Evolutionary conservation across 2,113 vertebrate species (phyloP).

Genomic region (Nansenia antarctica): DNA sequence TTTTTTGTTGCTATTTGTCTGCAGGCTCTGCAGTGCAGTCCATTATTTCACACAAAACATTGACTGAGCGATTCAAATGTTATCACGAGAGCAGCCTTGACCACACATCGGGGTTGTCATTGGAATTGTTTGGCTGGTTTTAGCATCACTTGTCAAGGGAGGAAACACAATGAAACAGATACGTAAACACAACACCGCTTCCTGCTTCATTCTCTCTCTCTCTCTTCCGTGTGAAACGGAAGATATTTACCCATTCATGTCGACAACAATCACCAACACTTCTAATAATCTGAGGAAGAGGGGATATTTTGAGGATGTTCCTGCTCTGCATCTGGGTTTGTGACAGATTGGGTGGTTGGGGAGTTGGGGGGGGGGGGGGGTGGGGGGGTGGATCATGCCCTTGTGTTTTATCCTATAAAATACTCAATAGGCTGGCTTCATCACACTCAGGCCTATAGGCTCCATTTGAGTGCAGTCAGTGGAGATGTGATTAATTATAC

Average conservation of each 20-base stretch:
- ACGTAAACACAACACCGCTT: conserved; percentile 53
- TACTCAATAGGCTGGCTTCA: conserved; percentile 62
- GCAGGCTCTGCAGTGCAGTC: not conserved
- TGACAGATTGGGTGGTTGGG: too few relatives aligned
- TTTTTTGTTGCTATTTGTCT: too few relatives aligned
- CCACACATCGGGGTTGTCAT: conserved; percentile 16
- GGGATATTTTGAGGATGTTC: conserved; percentile 16
- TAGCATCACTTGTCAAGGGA: conserved; percentile 28
- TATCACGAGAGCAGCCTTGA: conserved; percentile 36
- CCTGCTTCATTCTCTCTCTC: conserved; percentile 46
- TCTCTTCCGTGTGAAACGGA: conserved; percentile 55
- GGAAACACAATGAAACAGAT: conserved; percentile 62
- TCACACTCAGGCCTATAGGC: conserved; percentile 68
- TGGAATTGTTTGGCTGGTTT: conserved; percentile 47
- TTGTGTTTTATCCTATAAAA: conserved; percentile 46
- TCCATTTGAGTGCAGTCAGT: conserved; percentile 69
- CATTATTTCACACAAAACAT: not conserved
- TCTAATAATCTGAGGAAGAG: conserved; percentile 37
- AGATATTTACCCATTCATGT: conserved; percentile 50
- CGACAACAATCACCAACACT: conserved; percentile 48
- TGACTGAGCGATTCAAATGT: conserved; percentile 13
- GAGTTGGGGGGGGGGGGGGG: too few relatives aligned
- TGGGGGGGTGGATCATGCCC: conserved; percentile 34
- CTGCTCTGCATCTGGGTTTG: conserved; percentile 41
- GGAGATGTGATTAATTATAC: conserved; percentile 79